phyloP scores from a whole-genome alignment of 1,140 invertebrate genomes.

The Zophobas morio region DNA sequence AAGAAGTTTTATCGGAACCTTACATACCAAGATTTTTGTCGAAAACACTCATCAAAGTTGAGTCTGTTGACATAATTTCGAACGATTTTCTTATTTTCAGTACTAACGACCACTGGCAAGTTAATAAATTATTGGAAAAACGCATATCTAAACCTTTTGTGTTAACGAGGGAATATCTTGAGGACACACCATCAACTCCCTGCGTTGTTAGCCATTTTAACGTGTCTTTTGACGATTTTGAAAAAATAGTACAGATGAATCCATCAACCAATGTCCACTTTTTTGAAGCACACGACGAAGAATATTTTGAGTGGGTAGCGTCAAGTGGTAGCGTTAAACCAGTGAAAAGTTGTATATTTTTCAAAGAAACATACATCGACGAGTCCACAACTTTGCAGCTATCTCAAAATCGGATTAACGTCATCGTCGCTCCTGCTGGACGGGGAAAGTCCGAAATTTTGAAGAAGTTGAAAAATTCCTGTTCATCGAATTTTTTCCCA shows the following conservation, averaged over 20 bases:
- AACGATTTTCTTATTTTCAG: not conserved
- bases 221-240: too few relatives aligned
- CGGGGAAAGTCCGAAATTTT: not conserved
- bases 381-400: not conserved
- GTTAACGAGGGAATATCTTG: too few relatives aligned
- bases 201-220: too few relatives aligned
- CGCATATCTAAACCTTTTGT: too few relatives aligned
- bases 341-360: not conserved
- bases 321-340: not conserved
- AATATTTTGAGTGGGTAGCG: slow-evolving; percentile 1
- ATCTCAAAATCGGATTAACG: not conserved
- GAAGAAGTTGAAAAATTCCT: not conserved
- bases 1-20: not conserved
- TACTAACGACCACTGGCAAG: not conserved
- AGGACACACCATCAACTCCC: too few relatives aligned
- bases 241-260: not conserved
- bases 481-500: not conserved
- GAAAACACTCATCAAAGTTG: not conserved
- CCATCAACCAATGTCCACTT: not conserved
- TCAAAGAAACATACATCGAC: not conserved
- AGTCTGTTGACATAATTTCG: not conserved
- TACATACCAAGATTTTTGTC: not conserved
- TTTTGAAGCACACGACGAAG: not conserved
- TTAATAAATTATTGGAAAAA: not conserved
- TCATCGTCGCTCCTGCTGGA: not conserved